Evolutionary conservation across 37 sponge, comb jelly and placozoan species (phyloP).

Genomic region (Geodia barretti): DNA sequence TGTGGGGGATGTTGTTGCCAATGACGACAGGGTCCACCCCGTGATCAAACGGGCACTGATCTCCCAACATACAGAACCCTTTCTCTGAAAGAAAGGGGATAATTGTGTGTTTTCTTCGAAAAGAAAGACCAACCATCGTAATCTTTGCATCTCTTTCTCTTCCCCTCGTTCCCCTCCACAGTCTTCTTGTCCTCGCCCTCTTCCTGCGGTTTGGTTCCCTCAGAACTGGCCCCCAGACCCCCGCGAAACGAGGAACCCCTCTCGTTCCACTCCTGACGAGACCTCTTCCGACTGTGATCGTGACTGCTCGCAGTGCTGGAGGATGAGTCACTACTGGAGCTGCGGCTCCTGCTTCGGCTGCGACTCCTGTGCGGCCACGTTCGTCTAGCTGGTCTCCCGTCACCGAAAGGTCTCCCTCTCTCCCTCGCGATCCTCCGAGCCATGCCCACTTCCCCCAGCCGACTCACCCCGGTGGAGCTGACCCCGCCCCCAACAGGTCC

Average conservation of each 20-base stretch:
- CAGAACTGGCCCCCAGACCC: neutral
- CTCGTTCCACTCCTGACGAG: neutral
- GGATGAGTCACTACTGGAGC: constrained; percentile 26
- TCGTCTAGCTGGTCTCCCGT: neutral
- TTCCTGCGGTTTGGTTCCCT: neutral
- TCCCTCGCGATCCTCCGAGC: neutral
- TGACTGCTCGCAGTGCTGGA: constrained; percentile 19
- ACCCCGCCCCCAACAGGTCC: neutral
- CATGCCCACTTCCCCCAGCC: neutral
- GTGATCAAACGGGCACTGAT: constrained; percentile 95
- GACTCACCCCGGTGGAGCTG: neutral
- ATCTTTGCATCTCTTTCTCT: constrained; percentile 80
- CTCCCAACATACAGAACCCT: constrained; percentile 94
- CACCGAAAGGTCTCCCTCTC: neutral
- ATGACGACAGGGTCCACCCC: constrained; percentile 90
- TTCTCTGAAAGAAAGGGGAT: constrained; percentile 66
- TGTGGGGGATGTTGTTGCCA: constrained; percentile 37
- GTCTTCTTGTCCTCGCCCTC: neutral
- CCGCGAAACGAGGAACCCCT: too few relatives aligned
- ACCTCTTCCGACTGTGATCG: constrained; percentile 2
- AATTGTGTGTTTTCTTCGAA: neutral
- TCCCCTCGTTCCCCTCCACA: neutral
- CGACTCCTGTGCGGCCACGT: constrained; percentile 1
- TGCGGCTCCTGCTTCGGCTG: constrained; percentile 13
- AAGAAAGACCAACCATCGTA: constrained; percentile 73